A percentile compares a stretch with the other conserved stretches of the same genome.
phyloP scores from a whole-genome alignment of 2,797 vertebrate genomes.

The Hephaestus fuliginosus region DNA sequence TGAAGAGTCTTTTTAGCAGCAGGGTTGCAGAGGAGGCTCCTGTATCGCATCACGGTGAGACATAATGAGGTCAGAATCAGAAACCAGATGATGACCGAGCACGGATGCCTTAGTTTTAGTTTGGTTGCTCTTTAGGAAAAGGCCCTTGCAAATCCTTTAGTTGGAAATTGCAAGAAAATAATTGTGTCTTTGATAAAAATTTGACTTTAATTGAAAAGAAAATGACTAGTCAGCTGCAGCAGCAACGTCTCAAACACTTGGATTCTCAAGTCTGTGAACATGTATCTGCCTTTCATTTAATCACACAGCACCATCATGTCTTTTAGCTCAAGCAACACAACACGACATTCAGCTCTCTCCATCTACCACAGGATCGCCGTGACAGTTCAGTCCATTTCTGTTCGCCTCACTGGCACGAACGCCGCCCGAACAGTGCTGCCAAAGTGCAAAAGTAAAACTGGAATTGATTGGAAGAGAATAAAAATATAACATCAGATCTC shows the following conservation, averaged over 20 bases:
- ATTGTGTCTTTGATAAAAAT: not conserved
- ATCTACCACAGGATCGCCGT: not conserved
- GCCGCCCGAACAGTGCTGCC: not conserved
- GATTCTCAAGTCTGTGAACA: not conserved
- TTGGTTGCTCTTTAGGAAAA: not conserved
- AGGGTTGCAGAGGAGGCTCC: constrained; percentile 4
- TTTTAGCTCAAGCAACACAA: not conserved
- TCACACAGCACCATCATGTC: not conserved
- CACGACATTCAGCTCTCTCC: not conserved
- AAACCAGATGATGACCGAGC: not conserved
- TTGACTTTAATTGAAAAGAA: too few relatives aligned
- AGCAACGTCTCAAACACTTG: not conserved
- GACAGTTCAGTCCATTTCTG: not conserved
- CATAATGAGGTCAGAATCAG: constrained; percentile 26
- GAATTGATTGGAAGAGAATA: constrained; percentile 9
- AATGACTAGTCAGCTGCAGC: not conserved
- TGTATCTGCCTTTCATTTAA: not conserved
- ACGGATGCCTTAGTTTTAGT: not conserved
- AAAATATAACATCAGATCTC: constrained; percentile 23
- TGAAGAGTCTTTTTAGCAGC: constrained; percentile 11
- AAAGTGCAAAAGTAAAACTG: not conserved
- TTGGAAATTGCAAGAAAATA: not conserved
- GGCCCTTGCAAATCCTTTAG: not conserved
- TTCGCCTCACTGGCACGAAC: not conserved
- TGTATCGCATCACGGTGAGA: constrained; percentile 8